phyloP scores from a whole-genome alignment of 2,888 invertebrate genomes.

The Coenonympha glycerion region DNA sequence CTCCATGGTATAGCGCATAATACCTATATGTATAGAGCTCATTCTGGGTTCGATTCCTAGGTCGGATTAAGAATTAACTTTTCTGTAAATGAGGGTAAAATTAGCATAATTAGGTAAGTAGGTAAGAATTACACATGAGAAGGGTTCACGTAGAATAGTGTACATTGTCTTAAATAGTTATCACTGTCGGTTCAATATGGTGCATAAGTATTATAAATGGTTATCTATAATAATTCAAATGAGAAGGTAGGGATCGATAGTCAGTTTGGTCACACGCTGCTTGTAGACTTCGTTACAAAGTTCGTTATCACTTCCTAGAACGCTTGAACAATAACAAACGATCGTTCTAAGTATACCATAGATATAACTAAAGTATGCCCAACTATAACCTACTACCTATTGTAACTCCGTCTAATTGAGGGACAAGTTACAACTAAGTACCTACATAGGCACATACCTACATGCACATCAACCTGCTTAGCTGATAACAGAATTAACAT shows the following conservation, averaged over 20 bases:
- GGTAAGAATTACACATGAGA: no score
- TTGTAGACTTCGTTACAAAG: background rate
- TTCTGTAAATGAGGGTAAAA: no score
- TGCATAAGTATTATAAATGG: background rate
- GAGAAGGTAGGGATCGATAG: background rate
- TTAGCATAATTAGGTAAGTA: no score
- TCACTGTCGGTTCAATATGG: background rate
- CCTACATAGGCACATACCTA: background rate
- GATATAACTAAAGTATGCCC: no score
- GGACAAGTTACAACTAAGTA: background rate
- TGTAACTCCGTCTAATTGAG: no score
- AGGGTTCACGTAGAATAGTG: no score
- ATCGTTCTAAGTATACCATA: background rate
- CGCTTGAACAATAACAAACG: background rate
- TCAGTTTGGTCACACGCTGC: background rate
- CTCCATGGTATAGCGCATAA: no score
- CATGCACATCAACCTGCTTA: background rate
- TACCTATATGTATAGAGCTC: no score
- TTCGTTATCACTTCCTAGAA: constrained; percentile 1
- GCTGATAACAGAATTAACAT: background rate
- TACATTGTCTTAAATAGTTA: no score
- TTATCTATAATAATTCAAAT: background rate
- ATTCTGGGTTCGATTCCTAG: no score
- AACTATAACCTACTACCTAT: no score
- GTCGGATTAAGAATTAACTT: no score